Evolutionary conservation across 2,888 invertebrate genomes (phyloP).

Genomic region (Hemistola chrysoprasaria): DNA sequence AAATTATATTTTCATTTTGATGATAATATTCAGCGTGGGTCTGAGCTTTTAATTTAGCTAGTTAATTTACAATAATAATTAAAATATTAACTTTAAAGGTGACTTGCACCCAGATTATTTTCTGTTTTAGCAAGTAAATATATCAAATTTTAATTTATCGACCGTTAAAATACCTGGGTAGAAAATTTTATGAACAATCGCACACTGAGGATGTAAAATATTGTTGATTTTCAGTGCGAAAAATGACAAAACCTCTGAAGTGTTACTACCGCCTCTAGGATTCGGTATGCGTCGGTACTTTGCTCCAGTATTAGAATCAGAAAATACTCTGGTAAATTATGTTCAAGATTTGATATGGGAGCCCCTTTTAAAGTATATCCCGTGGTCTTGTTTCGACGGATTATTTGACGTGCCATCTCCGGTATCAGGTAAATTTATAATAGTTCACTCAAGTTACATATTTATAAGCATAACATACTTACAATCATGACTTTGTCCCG

Average conservation of each 20-base stretch:
- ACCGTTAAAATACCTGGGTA: background rate
- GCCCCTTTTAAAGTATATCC: slow-evolving; percentile 46
- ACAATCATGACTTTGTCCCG: too few relatives aligned
- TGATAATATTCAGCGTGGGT: too few relatives aligned
- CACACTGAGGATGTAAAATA: background rate
- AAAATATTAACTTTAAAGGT: too few relatives aligned
- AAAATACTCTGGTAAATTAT: slow-evolving; percentile 35
- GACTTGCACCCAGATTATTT: too few relatives aligned
- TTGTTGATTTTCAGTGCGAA: slow-evolving; percentile 51
- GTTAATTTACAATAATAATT: too few relatives aligned
- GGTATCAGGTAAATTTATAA: slow-evolving; percentile 48
- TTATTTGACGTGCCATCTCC: slow-evolving; percentile 51
- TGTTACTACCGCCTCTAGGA: slow-evolving; percentile 50
- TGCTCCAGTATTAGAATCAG: slow-evolving; percentile 45
- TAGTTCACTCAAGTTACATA: too few relatives aligned
- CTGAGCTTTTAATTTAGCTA: too few relatives aligned
- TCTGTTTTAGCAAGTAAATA: too few relatives aligned
- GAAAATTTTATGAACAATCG: background rate
- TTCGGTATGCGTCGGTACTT: slow-evolving; percentile 63
- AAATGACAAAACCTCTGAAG: slow-evolving; percentile 48
- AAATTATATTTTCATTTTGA: too few relatives aligned
- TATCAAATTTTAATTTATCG: too few relatives aligned
- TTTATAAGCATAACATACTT: too few relatives aligned
- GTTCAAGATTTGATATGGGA: slow-evolving; percentile 54
- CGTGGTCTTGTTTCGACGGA: slow-evolving; percentile 52